Percentiles rank a stretch among this genome's conserved stretches.
These are phyloP conservation scores for Gallinago nigripennis DNA, from an alignment of 2,797 vertebrate species.

Conservation along the genomic window DNA sequence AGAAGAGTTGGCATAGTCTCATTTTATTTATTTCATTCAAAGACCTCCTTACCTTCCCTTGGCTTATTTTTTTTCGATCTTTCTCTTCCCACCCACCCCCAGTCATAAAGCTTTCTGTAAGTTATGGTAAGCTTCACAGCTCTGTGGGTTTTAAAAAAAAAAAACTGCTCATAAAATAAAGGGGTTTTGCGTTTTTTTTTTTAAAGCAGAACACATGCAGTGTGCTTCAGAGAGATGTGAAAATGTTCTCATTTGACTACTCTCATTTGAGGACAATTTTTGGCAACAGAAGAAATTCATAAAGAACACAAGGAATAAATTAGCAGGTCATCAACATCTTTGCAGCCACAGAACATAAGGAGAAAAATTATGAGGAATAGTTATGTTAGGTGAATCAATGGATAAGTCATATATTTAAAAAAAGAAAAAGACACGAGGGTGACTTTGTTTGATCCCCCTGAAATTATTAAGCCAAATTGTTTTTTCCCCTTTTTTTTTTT, in stretches of 20 bases:
- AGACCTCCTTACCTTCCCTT: neutral
- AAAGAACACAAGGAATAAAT: constrained; percentile 62
- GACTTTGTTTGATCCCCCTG: neutral
- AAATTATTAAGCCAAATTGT: neutral
- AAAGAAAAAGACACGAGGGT: neutral
- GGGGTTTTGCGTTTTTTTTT: neutral
- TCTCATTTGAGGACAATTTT: constrained; percentile 47
- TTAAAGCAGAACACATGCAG: constrained; percentile 49
- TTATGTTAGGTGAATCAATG: neutral
- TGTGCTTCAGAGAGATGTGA: constrained; percentile 42
- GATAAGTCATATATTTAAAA: neutral
- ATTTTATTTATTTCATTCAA: neutral
- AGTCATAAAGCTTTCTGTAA: constrained; percentile 38
- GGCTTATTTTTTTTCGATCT: neutral
- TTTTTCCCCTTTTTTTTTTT: neutral
- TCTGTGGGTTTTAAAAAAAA: neutral
- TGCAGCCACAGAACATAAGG: constrained; percentile 33
- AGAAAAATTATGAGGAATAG: neutral
- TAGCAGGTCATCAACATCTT: constrained; percentile 69
- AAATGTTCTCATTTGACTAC: constrained; percentile 55
- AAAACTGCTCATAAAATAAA: constrained; percentile 42
- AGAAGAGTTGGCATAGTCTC: neutral
- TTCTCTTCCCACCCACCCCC: neutral
- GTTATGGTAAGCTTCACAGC: constrained; percentile 52
- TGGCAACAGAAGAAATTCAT: constrained; percentile 55